These are phyloP conservation scores for Heteropelma amictum DNA, from an alignment of 2,888 invertebrate species.

Conservation along the genomic window DNA sequence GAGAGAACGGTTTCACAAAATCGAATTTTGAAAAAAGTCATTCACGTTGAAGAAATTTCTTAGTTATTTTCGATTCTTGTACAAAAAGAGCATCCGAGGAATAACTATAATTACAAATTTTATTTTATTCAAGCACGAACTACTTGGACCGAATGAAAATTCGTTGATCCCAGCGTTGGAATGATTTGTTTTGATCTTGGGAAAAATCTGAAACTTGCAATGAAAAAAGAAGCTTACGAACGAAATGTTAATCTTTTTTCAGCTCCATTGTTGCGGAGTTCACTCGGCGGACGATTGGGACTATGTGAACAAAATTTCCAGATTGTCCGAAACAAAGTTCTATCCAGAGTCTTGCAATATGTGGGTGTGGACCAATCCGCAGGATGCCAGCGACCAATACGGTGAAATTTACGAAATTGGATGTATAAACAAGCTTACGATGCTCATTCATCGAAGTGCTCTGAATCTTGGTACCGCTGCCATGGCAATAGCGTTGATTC, in stretches of 20 bases:
- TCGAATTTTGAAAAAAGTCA: not conserved
- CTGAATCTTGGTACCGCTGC: slow-evolving; percentile 87
- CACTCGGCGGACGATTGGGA: slow-evolving; percentile 72
- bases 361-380: slow-evolving; percentile 62
- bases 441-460: slow-evolving; percentile 85
- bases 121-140: no score
- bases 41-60: no score
- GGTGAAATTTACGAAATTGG: slow-evolving; percentile 77
- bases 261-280: slow-evolving; percentile 78
- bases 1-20: slow-evolving; percentile 62
- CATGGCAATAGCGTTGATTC: slow-evolving; percentile 88
- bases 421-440: slow-evolving; percentile 82
- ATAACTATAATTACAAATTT: no score
- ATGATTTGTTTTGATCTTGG: not conserved
- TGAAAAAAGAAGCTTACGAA: no score
- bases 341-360: slow-evolving; percentile 83
- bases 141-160: no score
- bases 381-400: slow-evolving; percentile 32
- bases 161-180: no score
- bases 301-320: slow-evolving; percentile 54
- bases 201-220: not conserved
- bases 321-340: no score
- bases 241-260: no score
- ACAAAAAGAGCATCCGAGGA: no score
- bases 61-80: no score